A percentile compares a stretch with the other conserved stretches of the same genome.
phyloP scores from a whole-genome alignment of 2,797 vertebrate species.

The Champsocephalus gunnari region DNA sequence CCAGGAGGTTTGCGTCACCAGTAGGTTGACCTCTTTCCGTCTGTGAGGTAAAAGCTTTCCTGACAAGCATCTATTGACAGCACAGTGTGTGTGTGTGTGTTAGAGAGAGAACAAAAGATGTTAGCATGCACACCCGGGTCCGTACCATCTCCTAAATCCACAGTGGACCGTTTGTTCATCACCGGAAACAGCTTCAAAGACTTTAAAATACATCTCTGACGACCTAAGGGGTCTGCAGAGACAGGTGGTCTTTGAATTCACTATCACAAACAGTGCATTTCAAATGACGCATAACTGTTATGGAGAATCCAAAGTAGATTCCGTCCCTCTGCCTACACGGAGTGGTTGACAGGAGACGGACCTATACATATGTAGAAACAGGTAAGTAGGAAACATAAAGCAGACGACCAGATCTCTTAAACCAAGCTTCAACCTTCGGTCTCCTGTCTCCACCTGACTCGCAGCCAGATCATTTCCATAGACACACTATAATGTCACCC shows the following conservation, averaged over 20 bases:
- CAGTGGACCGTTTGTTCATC: too few relatives aligned
- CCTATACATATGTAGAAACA: background rate
- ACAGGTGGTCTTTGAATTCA: too few relatives aligned
- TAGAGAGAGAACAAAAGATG: too few relatives aligned
- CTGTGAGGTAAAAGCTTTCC: conserved; percentile 19
- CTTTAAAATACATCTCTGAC: too few relatives aligned
- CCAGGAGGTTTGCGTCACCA: conserved; percentile 10
- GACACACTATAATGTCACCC: conserved; percentile 38
- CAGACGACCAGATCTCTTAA: background rate
- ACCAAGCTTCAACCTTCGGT: background rate
- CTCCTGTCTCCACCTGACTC: conserved; percentile 5
- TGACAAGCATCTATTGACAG: conserved; percentile 30
- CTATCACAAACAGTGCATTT: too few relatives aligned
- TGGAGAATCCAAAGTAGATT: background rate
- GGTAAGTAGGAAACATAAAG: background rate
- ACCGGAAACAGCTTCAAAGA: too few relatives aligned
- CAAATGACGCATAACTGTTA: background rate
- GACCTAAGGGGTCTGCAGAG: too few relatives aligned
- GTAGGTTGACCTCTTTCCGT: conserved; percentile 22
- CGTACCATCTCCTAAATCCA: too few relatives aligned
- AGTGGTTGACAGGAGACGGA: background rate
- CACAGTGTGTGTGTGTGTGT: background rate
- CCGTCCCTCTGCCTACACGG: background rate
- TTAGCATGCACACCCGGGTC: conserved; percentile 13
- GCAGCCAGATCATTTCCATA: conserved; percentile 40